Base-by-base conservation (phyloP, 2,113 vertebrate genomes). In the Embiotoca jacksoni region DNA sequence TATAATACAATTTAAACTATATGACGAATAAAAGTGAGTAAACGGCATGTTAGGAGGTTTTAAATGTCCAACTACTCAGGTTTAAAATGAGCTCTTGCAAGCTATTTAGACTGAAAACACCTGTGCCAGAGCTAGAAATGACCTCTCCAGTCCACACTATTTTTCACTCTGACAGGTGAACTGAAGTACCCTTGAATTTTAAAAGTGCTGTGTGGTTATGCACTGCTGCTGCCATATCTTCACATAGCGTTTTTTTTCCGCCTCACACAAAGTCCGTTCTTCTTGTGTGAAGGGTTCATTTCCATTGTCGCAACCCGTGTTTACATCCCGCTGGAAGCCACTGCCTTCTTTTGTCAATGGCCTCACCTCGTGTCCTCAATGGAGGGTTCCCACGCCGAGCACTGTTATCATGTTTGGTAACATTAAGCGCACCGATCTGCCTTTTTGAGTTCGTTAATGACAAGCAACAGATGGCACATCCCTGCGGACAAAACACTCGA, bases 401-500 rank as follows among this genome's bases (percentile, higher is more conserved):
- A n/a, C 52, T 72, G 67, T 68, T 64, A 53, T 37, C 10, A 6
- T 60, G 56, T 63, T 81, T 76, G 68, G 82, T 68, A 85, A 74
- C 74, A 50, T 75, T 44, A 88, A 71, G 71, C 79, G 7, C 81
- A 63, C 63, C 62, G 49, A 79, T 71, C 81, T 49, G 58, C 23
- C 59, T 57, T 78, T 23, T 62, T 31, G 50, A 81, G 76, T 54
- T 67, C 66, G 65, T 46, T 41, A 30, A 85, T 30, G 68, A 60
- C 73, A 62, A 54, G 83, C 54, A 75, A 61, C 80, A 88, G 86
- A 86, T 88, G 88, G 85, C 83, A 54, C 10, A 57, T 71, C 82
- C 79, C 73, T 37, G 60, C 58, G 78, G 88, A 83, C 69, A 50
- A 72, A 88, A 86, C 87, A 75, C 72, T 70, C 2, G 0, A 78